These are phyloP conservation scores for Apis cerana DNA, from an alignment of 1,140 invertebrate species.

Conservation along the genomic window DNA sequence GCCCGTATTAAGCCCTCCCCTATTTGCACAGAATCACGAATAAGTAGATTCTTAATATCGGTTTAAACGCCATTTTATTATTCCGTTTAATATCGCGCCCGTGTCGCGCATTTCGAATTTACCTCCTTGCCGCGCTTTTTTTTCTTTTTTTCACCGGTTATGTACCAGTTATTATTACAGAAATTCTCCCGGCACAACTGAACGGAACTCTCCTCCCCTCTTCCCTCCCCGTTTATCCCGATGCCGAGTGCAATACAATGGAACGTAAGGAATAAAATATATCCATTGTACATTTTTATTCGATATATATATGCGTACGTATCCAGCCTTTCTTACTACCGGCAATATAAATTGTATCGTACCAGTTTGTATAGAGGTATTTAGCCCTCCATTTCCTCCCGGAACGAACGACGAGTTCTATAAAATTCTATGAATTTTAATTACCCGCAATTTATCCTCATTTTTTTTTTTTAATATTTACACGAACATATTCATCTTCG, in stretches of 20 bases:
- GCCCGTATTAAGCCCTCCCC: slow-evolving; percentile 8
- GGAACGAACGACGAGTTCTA: too few species aligned
- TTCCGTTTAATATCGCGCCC: slow-evolving; percentile 21
- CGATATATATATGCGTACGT: background rate
- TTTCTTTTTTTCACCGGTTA: too few species aligned
- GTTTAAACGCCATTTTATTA: slow-evolving; percentile 33
- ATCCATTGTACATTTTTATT: background rate
- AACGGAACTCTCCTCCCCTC: too few species aligned
- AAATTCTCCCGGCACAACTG: background rate
- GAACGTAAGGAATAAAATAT: background rate
- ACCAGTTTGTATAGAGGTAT: too few species aligned
- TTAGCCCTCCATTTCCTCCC: too few species aligned
- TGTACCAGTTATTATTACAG: background rate
- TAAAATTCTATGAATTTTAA: too few species aligned
- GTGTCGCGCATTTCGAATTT: background rate
- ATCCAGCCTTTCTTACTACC: background rate
- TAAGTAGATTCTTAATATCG: slow-evolving; percentile 33
- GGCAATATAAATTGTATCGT: too few species aligned
- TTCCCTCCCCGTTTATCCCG: background rate
- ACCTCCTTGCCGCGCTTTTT: background rate
- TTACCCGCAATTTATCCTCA: too few species aligned
- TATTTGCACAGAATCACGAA: slow-evolving; percentile 31
- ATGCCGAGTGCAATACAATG: background rate
- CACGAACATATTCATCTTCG: too few species aligned
- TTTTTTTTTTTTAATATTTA: too few species aligned